Evolutionary conservation across 1,140 invertebrate genomes (phyloP), one percentile per base, ranked within the genome.

Genomic region (Lordiphosa clarofinis): DNA sequence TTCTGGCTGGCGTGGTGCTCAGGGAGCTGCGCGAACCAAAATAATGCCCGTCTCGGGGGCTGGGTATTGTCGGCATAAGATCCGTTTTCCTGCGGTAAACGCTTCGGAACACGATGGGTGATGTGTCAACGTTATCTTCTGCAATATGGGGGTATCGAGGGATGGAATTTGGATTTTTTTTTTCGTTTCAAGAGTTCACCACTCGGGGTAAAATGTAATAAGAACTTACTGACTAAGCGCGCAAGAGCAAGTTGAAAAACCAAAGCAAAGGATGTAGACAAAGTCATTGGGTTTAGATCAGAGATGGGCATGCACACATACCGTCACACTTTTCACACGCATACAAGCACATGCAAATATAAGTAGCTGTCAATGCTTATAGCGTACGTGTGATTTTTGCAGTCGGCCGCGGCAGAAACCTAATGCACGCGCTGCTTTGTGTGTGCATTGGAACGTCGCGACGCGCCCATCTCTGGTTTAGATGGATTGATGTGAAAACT

Each of bases 1-100:
- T 93, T 81, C 92, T 91, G 82, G 91, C 64, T 56, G 64, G 91
- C 84, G 93, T 92, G 69, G 91, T 90, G 89, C 92, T 92, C 60
- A 90, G 90, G 74, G 87, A 90, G 89, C 88, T 89, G 87, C 73
- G 89, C 88, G 87, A 90, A 87, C 74, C 90, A 79, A 31, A 31
- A 31, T 62, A 91, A 84, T 63, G 90, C 81, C 63, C 92, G 90
- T 79, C 94, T 92, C 93, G 91, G 44, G 92, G 92, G 67, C 94
- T 94, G 53, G 95, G 95, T 89, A 96, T 93, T 66, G 96, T 97
- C 58, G 96, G 96, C 90, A 96, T 95, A 88, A 97, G 90, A 90
- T 97, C 96, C 55, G 96, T 97, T 89, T 95, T 94, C 65, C 95
- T 92, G 64, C 96, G 93, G 65, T 94, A 94, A 90, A 95, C 94